A percentile compares a stretch with the other conserved stretches of the same genome.
Evolutionary conservation across 2,797 vertebrate genomes (phyloP).

Genomic region (Artibeus jamaicensis): DNA sequence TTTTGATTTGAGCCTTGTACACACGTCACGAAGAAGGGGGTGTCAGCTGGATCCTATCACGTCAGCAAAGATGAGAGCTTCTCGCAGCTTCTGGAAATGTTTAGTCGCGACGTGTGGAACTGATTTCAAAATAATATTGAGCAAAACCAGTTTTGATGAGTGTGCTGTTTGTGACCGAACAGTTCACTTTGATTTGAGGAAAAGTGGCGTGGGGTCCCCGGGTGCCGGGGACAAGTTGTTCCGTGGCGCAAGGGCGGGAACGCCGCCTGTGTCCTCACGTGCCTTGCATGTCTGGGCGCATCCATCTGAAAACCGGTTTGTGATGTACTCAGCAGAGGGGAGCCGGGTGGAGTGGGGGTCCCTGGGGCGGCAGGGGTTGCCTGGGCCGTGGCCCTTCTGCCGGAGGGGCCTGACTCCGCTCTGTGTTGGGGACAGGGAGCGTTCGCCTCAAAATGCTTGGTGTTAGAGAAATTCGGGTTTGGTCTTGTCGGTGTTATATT

Average conservation of each 20-base stretch:
- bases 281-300: neutral
- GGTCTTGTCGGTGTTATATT: neutral
- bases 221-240: rapidly evolving
- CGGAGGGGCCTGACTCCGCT: neutral
- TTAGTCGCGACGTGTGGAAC: rapidly evolving
- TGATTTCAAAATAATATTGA: neutral
- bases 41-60: neutral
- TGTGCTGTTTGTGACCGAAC: neutral
- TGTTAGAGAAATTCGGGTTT: neutral
- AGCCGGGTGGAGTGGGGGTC: neutral
- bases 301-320: neutral
- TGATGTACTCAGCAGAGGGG: rapidly evolving
- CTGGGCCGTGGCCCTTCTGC: rapidly evolving
- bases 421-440: rapidly evolving
- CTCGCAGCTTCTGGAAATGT: neutral
- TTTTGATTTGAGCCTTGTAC: neutral
- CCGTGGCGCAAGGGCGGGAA: neutral
- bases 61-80: neutral
- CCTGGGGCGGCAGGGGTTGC: too few species aligned
- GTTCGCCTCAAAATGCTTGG: neutral
- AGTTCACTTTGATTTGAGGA: neutral
- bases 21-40: rapidly evolving
- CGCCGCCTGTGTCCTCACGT: rapidly evolving
- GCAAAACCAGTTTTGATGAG: rapidly evolving
- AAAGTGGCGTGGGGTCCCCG: rapidly evolving